phyloP scores from a whole-genome alignment of 2,797 vertebrate genomes.

The Spea hammondii region DNA sequence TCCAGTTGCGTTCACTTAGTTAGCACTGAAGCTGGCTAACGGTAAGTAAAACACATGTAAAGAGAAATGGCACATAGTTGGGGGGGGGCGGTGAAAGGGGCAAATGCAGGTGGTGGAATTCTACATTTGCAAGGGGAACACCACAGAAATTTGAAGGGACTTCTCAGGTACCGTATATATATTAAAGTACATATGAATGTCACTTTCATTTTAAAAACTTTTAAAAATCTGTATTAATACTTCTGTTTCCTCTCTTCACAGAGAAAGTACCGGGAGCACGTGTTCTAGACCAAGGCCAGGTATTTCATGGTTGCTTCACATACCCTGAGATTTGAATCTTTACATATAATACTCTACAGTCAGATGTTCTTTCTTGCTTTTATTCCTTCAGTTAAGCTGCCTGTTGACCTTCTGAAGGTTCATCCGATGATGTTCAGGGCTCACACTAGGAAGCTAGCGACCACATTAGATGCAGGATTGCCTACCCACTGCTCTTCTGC shows the following conservation, averaged over 20 bases:
- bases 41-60: no score
- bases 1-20: no score
- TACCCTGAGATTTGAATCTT: slow-evolving; percentile 9
- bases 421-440: slow-evolving; percentile 49
- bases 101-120: no score
- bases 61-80: no score
- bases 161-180: no score
- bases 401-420: slow-evolving; percentile 59
- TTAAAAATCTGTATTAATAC: no score
- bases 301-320: slow-evolving; percentile 56
- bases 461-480: slow-evolving; percentile 54
- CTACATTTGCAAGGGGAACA: no score
- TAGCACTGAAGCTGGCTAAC: no score
- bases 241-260: slow-evolving; percentile 45
- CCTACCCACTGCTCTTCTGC: slow-evolving; percentile 56
- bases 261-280: slow-evolving; percentile 56
- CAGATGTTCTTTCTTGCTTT: slow-evolving; percentile 55
- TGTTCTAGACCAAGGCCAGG: slow-evolving; percentile 75
- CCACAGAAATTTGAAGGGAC: no score
- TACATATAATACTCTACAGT: neutral
- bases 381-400: slow-evolving; percentile 62
- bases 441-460: slow-evolving; percentile 55
- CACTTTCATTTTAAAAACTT: no score
- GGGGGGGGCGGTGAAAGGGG: no score
- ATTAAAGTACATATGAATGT: no score